phyloP scores from a whole-genome alignment of 2,888 invertebrate species.

The Drosophila formosana region DNA sequence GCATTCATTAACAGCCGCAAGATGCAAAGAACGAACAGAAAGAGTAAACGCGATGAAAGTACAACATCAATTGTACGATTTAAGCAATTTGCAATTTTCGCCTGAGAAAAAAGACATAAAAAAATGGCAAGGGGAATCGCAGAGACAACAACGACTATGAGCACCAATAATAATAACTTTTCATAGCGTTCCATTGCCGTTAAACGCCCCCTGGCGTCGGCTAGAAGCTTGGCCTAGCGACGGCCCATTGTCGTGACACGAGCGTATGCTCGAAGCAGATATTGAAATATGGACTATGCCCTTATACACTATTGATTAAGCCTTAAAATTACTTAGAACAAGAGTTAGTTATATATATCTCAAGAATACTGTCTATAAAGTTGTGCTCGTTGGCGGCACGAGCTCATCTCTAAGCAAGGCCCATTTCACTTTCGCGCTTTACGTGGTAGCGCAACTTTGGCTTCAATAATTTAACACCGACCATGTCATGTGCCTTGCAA shows the following conservation, averaged over 20 bases:
- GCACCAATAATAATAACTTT: constrained; percentile 70
- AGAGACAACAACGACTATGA: constrained; percentile 28
- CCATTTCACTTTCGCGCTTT: constrained; percentile 18
- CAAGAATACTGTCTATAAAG: background rate
- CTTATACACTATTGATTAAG: no score
- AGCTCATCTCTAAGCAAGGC: background rate
- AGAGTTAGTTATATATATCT: background rate
- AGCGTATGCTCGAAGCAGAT: background rate
- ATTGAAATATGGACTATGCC: background rate
- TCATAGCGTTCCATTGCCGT: constrained; percentile 55
- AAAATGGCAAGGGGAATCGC: constrained; percentile 22
- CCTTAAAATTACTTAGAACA: no score
- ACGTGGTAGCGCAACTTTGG: constrained; percentile 10
- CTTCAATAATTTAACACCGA: constrained; percentile 36
- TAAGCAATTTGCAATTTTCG: constrained; percentile 63
- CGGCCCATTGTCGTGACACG: background rate
- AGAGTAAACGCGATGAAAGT: constrained; percentile 10
- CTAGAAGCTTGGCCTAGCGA: background rate
- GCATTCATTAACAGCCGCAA: constrained; percentile 16
- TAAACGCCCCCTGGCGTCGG: constrained; percentile 38
- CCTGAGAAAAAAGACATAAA: constrained; percentile 20
- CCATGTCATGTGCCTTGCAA: constrained; percentile 21
- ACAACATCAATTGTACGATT: constrained; percentile 55
- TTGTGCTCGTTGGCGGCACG: background rate
- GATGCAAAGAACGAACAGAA: constrained; percentile 1